These are phyloP conservation scores for Cuniculus paca DNA, from an alignment of 2,797 vertebrate species.

Conservation along the genomic window DNA sequence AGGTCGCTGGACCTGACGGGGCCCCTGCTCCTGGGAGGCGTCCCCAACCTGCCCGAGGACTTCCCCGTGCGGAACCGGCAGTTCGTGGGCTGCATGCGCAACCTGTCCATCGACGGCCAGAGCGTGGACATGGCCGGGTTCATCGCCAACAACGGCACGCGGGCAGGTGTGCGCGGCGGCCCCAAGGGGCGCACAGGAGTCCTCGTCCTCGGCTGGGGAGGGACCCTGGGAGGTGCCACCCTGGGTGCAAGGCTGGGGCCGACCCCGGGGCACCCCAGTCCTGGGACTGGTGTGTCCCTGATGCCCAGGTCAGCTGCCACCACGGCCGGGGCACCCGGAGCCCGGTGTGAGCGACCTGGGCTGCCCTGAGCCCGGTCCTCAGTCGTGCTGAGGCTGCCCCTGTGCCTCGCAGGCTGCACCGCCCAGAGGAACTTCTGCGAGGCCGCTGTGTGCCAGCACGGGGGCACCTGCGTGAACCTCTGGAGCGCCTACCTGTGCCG, in stretches of 20 bases:
- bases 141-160: slow-evolving; percentile 98
- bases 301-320: rapidly evolving
- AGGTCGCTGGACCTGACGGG: slow-evolving; percentile 99
- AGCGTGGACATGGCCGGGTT: slow-evolving; percentile 96
- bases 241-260: rapidly evolving
- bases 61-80: slow-evolving; percentile 97
- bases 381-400: rapidly evolving
- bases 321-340: neutral
- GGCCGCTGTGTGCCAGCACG: slow-evolving; percentile 92
- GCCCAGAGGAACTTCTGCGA: slow-evolving; percentile 95
- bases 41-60: slow-evolving; percentile 97
- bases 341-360: neutral
- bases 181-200: rapidly evolving
- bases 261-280: rapidly evolving
- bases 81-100: slow-evolving; percentile 98
- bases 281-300: neutral
- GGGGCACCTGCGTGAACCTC: slow-evolving; percentile 94
- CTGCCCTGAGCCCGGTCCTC: neutral
- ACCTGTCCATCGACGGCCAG: slow-evolving; percentile 95
- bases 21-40: slow-evolving; percentile 96
- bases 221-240: too few species aligned
- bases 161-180: slow-evolving; percentile 89
- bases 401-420: slow-evolving; percentile 91
- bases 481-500: slow-evolving; percentile 96
- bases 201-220: neutral